Evolutionary conservation across 2,888 invertebrate genomes (phyloP).

Genomic region (Corythucha ciliata): DNA sequence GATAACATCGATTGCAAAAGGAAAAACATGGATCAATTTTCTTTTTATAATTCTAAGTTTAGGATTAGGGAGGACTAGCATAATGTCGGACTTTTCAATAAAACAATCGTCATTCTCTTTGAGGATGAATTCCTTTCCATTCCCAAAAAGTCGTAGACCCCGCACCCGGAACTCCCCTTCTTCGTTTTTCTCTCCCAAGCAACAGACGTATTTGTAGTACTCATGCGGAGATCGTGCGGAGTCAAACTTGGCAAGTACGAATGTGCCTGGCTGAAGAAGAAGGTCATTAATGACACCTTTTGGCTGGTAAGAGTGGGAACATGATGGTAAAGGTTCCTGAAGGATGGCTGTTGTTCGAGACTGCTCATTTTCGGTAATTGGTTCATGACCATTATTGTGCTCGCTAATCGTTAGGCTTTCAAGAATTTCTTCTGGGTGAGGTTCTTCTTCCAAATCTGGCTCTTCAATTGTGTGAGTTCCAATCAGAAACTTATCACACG

Average conservation of each 20-base stretch:
- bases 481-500: constrained; percentile 4
- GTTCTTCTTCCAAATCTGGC: constrained; percentile 1
- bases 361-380: background rate
- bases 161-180: background rate
- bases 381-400: background rate
- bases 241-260: background rate
- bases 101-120: constrained; percentile 3
- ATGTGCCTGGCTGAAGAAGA: background rate
- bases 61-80: constrained; percentile 5
- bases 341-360: background rate
- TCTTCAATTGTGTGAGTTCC: background rate
- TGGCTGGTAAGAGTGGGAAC: background rate
- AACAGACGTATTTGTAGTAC: constrained; percentile 1
- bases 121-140: background rate
- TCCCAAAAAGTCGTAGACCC: background rate
- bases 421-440: background rate
- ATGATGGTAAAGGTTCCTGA: background rate
- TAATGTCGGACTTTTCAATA: background rate
- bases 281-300: background rate
- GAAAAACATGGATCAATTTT: too few species aligned
- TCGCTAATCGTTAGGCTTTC: background rate
- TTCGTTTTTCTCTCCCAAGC: background rate
- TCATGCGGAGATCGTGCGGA: background rate
- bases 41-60: background rate
- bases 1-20: background rate